A percentile compares a stretch with the other conserved stretches of the same genome.
Evolutionary conservation across 2,888 invertebrate species (phyloP).

Genomic region (Phania funesta): DNA sequence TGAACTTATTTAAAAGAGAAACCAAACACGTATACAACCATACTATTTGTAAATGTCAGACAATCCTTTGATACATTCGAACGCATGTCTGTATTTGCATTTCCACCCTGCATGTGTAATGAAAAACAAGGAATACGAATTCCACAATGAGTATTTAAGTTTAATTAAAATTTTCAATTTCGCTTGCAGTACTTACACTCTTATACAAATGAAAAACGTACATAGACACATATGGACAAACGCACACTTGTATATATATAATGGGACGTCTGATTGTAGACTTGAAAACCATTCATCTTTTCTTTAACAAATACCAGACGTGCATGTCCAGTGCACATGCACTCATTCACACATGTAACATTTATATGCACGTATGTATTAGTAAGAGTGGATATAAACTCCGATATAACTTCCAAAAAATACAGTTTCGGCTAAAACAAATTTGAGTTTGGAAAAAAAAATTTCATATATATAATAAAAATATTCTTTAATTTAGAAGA

Average conservation of each 20-base stretch:
- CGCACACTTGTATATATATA: background rate
- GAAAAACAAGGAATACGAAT: conserved; percentile 44
- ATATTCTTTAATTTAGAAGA: too few species aligned
- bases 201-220: background rate
- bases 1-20: background rate
- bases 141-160: conserved; percentile 60
- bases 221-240: background rate
- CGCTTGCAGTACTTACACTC: background rate
- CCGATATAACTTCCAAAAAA: too few species aligned
- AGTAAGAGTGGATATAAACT: background rate
- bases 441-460: too few species aligned
- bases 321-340: conserved; percentile 3
- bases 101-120: conserved; percentile 36
- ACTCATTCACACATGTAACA: background rate
- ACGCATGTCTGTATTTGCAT: conserved; percentile 12
- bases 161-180: conserved; percentile 61
- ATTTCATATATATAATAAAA: too few species aligned
- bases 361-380: background rate
- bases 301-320: conserved; percentile 29
- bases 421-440: too few species aligned
- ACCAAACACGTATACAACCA: background rate
- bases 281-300: conserved; percentile 49
- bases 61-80: conserved; percentile 12
- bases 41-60: background rate
- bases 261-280: conserved; percentile 26